phyloP scores from a whole-genome alignment of 2,888 invertebrate genomes.

The Chironomus tentans region DNA sequence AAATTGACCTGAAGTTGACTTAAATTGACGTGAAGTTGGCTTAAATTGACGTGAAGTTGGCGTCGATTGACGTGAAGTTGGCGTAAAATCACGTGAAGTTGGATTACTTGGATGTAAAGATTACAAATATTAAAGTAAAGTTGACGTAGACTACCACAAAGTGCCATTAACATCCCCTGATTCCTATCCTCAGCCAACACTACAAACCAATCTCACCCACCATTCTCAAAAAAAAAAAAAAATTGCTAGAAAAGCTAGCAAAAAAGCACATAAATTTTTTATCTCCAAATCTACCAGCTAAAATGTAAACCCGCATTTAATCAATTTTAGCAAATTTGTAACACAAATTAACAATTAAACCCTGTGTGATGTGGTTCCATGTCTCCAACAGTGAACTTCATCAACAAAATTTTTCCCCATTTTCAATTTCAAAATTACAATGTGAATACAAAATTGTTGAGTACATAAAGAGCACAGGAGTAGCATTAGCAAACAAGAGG shows the following conservation, averaged over 20 bases:
- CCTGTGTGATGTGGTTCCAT: background rate
- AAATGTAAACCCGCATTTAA: slow-evolving; percentile 9
- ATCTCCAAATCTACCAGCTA: background rate
- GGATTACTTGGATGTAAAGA: no score
- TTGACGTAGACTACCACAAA: no score
- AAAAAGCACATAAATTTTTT: background rate
- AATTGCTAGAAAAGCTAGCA: background rate
- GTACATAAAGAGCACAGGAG: background rate
- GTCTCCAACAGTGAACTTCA: background rate
- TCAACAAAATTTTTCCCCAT: background rate
- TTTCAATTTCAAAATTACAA: background rate
- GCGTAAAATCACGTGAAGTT: no score
- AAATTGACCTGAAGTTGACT: no score
- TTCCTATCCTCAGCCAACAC: no score
- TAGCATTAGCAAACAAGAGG: background rate
- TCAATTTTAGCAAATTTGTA: slow-evolving; percentile 10
- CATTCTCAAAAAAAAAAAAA: no score
- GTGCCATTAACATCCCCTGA: no score
- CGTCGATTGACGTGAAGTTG: no score
- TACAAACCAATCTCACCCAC: no score
- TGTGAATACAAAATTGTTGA: background rate
- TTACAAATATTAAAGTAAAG: no score
- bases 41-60: no score
- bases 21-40: no score
- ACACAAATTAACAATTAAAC: slow-evolving; percentile 8